phyloP scores from a whole-genome alignment of 2,797 vertebrate species.

The Myotis pilosus region DNA sequence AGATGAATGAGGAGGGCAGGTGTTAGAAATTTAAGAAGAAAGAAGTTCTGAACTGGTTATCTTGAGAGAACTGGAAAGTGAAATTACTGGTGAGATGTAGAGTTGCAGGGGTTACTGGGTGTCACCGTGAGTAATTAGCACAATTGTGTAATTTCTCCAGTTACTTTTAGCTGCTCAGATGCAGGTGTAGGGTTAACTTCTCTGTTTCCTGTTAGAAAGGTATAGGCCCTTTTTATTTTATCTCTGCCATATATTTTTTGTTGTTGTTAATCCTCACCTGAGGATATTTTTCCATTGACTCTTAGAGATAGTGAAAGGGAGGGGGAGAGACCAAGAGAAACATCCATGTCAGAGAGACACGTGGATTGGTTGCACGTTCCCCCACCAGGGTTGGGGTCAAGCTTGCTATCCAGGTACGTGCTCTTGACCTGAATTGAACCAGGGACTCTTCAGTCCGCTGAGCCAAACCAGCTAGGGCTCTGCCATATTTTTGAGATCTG shows the following conservation, averaged over 20 bases:
- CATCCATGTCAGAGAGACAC: no score
- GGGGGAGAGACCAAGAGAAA: no score
- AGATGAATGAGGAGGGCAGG: not conserved
- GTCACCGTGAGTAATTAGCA: constrained; percentile 7
- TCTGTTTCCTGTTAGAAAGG: constrained; percentile 3
- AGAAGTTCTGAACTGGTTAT: not conserved
- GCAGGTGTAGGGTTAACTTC: not conserved
- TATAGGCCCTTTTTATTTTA: not conserved
- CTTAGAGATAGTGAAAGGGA: not conserved
- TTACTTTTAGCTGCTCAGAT: not conserved
- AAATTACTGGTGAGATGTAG: not conserved
- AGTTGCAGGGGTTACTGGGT: not conserved
- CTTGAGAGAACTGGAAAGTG: not conserved
- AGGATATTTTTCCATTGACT: not conserved
- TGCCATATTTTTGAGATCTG: not conserved
- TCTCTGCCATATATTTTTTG: not conserved
- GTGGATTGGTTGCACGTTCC: no score
- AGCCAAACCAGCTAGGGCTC: not conserved
- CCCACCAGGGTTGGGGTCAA: no score
- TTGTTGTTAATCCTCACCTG: not conserved
- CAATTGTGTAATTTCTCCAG: not conserved
- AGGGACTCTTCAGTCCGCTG: not conserved
- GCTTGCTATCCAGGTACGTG: not conserved
- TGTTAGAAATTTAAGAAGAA: constrained; percentile 40
- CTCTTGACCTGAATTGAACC: not conserved